Evolutionary conservation across 2,113 vertebrate species (phyloP).

Genomic region (Oreochromis aureus): DNA sequence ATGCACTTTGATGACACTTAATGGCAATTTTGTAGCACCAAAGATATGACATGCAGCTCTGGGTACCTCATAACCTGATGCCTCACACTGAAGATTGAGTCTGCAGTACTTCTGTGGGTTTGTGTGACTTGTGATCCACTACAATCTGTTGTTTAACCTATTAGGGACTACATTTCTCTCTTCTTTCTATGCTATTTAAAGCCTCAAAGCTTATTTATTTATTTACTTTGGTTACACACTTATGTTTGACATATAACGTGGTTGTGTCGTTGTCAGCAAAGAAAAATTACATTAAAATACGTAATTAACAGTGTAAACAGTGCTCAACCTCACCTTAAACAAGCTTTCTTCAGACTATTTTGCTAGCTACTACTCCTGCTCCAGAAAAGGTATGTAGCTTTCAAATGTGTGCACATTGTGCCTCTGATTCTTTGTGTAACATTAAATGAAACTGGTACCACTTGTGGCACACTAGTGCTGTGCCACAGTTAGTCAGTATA

Average conservation of each 20-base stretch:
- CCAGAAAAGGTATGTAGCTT: neutral
- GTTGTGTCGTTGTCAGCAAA: fast-evolving
- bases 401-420: neutral
- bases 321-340: neutral
- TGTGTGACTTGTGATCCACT: neutral
- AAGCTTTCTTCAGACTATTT: neutral
- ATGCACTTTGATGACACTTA: neutral
- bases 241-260: fast-evolving
- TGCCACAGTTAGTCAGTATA: neutral
- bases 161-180: neutral
- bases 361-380: neutral
- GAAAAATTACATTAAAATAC: neutral
- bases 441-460: neutral
- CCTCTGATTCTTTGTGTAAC: neutral
- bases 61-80: neutral
- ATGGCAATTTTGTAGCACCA: neutral
- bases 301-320: neutral
- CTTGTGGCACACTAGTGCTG: neutral
- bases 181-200: neutral
- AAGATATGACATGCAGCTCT: neutral
- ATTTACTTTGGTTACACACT: neutral
- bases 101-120: neutral
- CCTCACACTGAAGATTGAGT: neutral
- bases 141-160: neutral
- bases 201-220: neutral